Percentiles rank a stretch among this genome's conserved stretches.
These are phyloP conservation scores for Tympanuchus pallidicinctus DNA, from an alignment of 2,113 vertebrate species.

Conservation along the genomic window DNA sequence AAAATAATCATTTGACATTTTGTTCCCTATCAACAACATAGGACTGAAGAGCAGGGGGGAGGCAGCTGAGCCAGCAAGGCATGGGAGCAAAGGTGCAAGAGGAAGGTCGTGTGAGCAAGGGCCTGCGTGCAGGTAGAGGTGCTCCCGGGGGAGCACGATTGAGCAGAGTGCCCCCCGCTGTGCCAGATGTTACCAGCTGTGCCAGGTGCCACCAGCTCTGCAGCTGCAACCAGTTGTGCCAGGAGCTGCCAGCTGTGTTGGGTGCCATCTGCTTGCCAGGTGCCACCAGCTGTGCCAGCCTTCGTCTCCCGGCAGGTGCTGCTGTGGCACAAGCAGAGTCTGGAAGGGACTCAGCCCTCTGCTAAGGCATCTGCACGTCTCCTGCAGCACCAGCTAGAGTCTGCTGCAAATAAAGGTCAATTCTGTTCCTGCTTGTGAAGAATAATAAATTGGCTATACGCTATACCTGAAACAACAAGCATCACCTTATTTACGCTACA, in stretches of 20 bases:
- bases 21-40: background rate
- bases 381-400: background rate
- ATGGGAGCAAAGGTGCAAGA: background rate
- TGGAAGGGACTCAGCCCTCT: background rate
- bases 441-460: background rate
- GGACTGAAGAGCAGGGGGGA: background rate
- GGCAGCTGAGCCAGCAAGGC: background rate
- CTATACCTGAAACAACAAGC: background rate
- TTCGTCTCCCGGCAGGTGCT: conserved; percentile 64
- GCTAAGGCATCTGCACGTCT: background rate
- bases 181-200: background rate
- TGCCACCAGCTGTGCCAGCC: conserved; percentile 14
- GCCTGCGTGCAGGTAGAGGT: background rate
- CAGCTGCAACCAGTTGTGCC: background rate
- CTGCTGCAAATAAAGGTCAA: background rate
- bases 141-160: background rate
- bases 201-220: background rate
- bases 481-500: background rate
- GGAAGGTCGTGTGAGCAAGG: too few relatives aligned
- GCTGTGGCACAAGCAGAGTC: conserved; percentile 57
- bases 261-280: background rate
- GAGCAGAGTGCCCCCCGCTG: background rate
- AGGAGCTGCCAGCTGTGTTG: background rate
- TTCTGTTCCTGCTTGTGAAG: background rate
- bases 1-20: background rate